Conservation (phyloP, 2,113 vertebrate species). For the Irena cyanogastra region DNA sequence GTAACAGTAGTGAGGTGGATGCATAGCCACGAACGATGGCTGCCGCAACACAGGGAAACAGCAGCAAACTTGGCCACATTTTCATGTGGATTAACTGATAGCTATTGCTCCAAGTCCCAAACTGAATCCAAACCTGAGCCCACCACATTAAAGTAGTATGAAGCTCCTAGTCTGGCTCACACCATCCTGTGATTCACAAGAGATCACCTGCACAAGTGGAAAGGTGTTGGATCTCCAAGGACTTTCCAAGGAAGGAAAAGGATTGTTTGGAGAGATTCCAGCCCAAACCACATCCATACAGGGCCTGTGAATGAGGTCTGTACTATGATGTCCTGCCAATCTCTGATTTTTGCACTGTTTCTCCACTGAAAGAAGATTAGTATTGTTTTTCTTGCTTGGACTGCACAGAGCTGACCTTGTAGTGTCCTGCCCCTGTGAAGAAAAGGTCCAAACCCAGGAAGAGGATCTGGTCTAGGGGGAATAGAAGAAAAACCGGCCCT, state of each 20-base stretch:
- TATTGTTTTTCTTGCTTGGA: background rate
- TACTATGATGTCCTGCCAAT: background rate
- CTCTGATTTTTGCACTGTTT: background rate
- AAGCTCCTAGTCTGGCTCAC: background rate
- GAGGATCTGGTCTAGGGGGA: background rate
- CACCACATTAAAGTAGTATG: background rate
- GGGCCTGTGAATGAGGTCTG: background rate
- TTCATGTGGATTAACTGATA: background rate
- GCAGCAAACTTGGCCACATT: background rate
- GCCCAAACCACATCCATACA: background rate
- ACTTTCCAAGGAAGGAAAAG: background rate
- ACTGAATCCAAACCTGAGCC: background rate
- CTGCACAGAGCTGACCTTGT: background rate
- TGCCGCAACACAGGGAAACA: background rate
- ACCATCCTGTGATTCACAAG: background rate
- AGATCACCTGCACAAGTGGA: fast-evolving
- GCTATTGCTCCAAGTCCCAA: background rate
- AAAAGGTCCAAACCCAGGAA: background rate
- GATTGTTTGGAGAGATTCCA: background rate
- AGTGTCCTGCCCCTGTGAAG: background rate
- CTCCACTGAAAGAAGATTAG: background rate
- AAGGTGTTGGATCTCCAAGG: background rate
- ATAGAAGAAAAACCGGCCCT: background rate
- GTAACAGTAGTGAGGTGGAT: background rate
- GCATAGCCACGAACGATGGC: fast-evolving